Base-by-base conservation (phyloP, 2,113 vertebrate genomes). In the Polypterus bichir region DNA sequence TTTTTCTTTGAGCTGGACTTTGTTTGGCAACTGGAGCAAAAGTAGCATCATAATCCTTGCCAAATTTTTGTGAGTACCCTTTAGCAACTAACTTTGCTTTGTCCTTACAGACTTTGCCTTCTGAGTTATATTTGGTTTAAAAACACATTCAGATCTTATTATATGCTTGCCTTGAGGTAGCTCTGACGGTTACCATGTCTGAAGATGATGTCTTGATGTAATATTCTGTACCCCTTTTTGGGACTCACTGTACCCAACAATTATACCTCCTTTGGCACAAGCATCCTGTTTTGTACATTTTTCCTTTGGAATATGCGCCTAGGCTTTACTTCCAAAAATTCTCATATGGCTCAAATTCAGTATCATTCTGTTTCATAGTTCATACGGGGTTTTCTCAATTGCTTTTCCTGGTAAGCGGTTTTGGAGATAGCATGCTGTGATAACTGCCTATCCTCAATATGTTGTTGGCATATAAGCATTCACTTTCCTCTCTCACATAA, bases 241-340 rank as follows among this genome's bases (percentile, higher is more conserved):
- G 27, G 54, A 3, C 3, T 4, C 52, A 54, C 52, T 54, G 7
- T 54, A 59, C 58, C 58, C 44, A 1, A 59, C 48, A 9, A 60
- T 5, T 60, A 60, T 11, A 60, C 59, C 59, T 5, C 44, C 59
- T 47, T 60, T 60, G 47, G 59, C 11, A 47, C 59, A 60, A 60
- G 46, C 5, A 5, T 60, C 46, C 59, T 48, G 49, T 60, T 60
- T 60, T 60, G 59, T 4, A 60, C 5, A 9, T 3, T 60, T 60
- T 60, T 60, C 46, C 10, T n/a, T n/a, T n/a, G n/a, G n/a, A n/a
- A n/a, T n/a, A n/a, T n/a, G n/a, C n/a, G n/a, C n/a, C n/a, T n/a
- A 61, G 10, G 11, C 11, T 49, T 61, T 5, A 3, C 59, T 3
- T 60, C 46, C 7, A 5, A 47, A 48, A 5, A 3, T 1, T 3